Percentiles rank a stretch among this genome's conserved stretches.
Conservation (phyloP, 2,797 vertebrate genomes). For the Paratrypauchen microcephalus region DNA sequence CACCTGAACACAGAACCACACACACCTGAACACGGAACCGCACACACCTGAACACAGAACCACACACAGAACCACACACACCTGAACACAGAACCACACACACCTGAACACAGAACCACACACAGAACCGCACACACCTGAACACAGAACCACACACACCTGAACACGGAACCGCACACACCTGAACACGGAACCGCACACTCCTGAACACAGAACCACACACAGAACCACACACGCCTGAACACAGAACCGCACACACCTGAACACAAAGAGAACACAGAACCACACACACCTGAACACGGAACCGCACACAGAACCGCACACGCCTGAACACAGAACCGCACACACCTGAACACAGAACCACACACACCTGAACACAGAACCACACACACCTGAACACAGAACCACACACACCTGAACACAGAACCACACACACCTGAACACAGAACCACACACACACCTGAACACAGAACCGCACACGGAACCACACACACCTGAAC, state of each 20-base stretch:
- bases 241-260: conserved; percentile 39
- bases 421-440: too few relatives aligned
- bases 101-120: too few relatives aligned
- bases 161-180: conserved; percentile 41
- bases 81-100: conserved; percentile 4
- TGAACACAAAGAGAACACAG: not conserved
- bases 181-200: conserved; percentile 3
- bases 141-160: too few relatives aligned
- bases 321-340: not conserved
- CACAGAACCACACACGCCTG: too few relatives aligned
- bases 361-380: not conserved
- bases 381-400: too few relatives aligned
- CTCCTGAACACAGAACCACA: too few relatives aligned
- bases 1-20: conserved; percentile 8
- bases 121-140: not conserved
- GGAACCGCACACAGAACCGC: conserved; percentile 4
- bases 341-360: too few relatives aligned
- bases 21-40: conserved; percentile 1
- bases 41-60: too few relatives aligned
- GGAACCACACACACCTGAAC: not conserved
- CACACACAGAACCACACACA: conserved; percentile 58
- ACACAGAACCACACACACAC: conserved; percentile 1
- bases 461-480: too few relatives aligned
- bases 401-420: not conserved
- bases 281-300: too few relatives aligned